Base-by-base conservation (phyloP, 2,113 vertebrate genomes). In the Daphoenositta chrysoptera region DNA sequence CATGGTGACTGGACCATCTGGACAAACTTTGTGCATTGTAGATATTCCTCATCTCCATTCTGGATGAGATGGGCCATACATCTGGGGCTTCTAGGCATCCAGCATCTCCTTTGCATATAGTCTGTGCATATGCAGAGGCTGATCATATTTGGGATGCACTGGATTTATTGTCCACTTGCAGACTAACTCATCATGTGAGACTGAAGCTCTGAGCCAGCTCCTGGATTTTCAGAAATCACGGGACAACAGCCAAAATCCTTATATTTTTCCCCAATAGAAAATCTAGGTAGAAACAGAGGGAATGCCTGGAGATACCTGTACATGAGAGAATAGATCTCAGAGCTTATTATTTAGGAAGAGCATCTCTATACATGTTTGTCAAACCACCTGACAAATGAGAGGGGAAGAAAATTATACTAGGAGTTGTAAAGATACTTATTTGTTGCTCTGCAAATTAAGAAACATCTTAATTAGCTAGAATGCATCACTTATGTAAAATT, bases 221-320 rank as follows among this genome's bases (percentile, higher is more conserved):
- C 31, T 80, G 48, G 53, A n/a, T 18, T 64, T 64, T 9, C 22
- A 87, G 82, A 91, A 81, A 66, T 75, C 64, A 24, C 6, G 2
- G n/a, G 8, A 13, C 28, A 68, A 15, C 7, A 33, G 37, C 22
- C 37, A 27, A 83, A 60, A 31, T 70, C 21, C 50, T 54, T 33
- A 9, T 0, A 2, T 15, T 69, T 69, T 61, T n/a, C 6, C 18
- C 19, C 16, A 54, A 0, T 0, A n/a, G 31, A 57, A 48, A 28
- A 39, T 53, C 26, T n/a, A 35, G 17, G 15, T 53, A 37, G 68
- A 86, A 90, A 56, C 6, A 72, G 57, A 40, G 20, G 13, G 20
- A 33, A 26, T 88, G 40, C 40, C 68, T 80, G 80, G 57, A 80
- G 31, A 31, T 65, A 40, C 11, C 2, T 3, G 19, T 48, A 14